phyloP scores from a whole-genome alignment of 2,888 invertebrate genomes.

The Diarsia mendica region DNA sequence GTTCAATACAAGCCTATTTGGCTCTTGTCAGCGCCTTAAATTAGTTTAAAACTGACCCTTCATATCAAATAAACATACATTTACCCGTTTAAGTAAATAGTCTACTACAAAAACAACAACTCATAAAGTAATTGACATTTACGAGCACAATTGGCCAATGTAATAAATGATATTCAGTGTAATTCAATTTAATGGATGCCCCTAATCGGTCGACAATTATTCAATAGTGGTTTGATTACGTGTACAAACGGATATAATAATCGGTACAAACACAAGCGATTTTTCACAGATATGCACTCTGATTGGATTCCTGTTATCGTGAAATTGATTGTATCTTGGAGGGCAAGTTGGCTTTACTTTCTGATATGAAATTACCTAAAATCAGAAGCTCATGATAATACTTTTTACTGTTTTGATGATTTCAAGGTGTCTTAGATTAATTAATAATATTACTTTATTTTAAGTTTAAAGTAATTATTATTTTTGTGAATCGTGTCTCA shows the following conservation, averaged over 20 bases:
- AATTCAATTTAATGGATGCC: slow-evolving; percentile 50
- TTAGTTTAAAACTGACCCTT: slow-evolving; percentile 17
- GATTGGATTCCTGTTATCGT: slow-evolving; percentile 41
- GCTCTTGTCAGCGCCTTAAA: no score
- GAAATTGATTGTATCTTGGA: slow-evolving; percentile 29
- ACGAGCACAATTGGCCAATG: slow-evolving; percentile 45
- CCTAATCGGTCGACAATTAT: slow-evolving; percentile 54
- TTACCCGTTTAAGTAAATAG: slow-evolving; percentile 2
- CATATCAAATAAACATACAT: not conserved
- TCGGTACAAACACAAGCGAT: slow-evolving; percentile 17
- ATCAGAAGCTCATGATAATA: slow-evolving; percentile 3
- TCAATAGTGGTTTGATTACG: slow-evolving; percentile 47
- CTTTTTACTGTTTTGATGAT: slow-evolving; percentile 10
- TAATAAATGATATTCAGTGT: slow-evolving; percentile 41
- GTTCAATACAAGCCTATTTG: no score
- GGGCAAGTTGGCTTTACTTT: slow-evolving; percentile 11
- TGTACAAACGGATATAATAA: slow-evolving; percentile 34
- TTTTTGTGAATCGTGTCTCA: not conserved
- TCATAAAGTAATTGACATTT: slow-evolving; percentile 44
- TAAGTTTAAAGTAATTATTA: not conserved
- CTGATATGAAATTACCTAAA: slow-evolving; percentile 10
- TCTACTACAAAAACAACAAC: slow-evolving; percentile 32
- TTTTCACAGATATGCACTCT: slow-evolving; percentile 41
- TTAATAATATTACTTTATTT: not conserved
- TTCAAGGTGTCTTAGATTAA: slow-evolving; percentile 6